Conservation (phyloP, 1,140 invertebrate genomes). For the Neodiprion virginianus region DNA sequence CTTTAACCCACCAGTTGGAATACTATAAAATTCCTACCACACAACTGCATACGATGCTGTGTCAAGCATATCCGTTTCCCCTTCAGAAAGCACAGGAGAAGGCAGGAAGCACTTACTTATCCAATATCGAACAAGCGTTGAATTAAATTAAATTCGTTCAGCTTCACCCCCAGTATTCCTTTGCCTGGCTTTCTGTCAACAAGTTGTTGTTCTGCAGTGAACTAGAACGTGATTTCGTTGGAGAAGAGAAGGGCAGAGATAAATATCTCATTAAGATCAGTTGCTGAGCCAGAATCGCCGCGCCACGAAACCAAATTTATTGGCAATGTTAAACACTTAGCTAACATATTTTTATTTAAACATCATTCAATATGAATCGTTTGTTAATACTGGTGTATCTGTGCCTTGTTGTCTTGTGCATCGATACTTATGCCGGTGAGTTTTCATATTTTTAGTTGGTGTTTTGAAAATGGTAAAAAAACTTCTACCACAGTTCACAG, state of each 20-base stretch:
- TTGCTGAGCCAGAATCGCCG: neutral
- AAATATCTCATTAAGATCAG: slow-evolving; percentile 9
- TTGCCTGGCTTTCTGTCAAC: slow-evolving; percentile 17
- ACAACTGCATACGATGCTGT: neutral
- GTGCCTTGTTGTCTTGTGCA: slow-evolving; percentile 18
- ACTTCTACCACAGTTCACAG: neutral
- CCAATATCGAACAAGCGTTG: slow-evolving; percentile 28
- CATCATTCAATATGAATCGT: neutral
- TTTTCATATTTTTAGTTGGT: slow-evolving; percentile 12
- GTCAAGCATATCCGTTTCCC: slow-evolving; percentile 28
- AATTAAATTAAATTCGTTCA: slow-evolving; percentile 20
- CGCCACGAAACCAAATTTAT: neutral
- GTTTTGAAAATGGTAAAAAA: slow-evolving; percentile 13
- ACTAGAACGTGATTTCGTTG: no score
- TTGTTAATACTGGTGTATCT: neutral
- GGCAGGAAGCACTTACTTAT: slow-evolving; percentile 47
- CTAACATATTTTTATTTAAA: neutral
- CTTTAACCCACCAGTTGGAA: slow-evolving; percentile 21
- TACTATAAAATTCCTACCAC: neutral
- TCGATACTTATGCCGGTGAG: slow-evolving; percentile 17
- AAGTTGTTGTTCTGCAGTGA: neutral
- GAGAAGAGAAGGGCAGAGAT: no score
- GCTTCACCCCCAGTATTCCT: slow-evolving; percentile 24
- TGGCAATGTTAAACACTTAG: neutral
- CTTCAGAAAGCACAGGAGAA: slow-evolving; percentile 31